A percentile compares a stretch with the other conserved stretches of the same genome.
Evolutionary conservation across 2,888 invertebrate genomes (phyloP).

Genomic region (Lutraria lutraria): DNA sequence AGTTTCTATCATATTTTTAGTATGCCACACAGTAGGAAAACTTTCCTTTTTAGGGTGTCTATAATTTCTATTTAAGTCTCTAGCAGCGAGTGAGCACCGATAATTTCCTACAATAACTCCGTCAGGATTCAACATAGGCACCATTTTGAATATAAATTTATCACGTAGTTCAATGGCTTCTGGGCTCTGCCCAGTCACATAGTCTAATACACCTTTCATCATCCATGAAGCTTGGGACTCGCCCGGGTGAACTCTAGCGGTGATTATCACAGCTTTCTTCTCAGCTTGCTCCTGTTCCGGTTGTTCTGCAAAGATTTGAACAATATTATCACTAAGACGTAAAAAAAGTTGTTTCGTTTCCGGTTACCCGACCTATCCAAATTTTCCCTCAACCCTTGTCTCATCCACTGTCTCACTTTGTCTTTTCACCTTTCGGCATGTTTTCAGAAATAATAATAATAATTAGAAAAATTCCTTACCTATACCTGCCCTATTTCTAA

Average conservation of each 20-base stretch:
- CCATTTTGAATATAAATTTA: slow-evolving; percentile 85
- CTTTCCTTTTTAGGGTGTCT: slow-evolving; percentile 84
- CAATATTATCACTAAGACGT: background rate
- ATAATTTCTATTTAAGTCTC: slow-evolving; percentile 86
- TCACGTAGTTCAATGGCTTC: slow-evolving; percentile 83
- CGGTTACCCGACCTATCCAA: too few relatives aligned
- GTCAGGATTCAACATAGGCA: slow-evolving; percentile 87
- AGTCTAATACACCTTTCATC: slow-evolving; percentile 86
- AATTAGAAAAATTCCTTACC: too few relatives aligned
- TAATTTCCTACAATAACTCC: slow-evolving; percentile 87
- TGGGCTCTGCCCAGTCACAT: slow-evolving; percentile 80
- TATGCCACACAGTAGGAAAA: slow-evolving; percentile 86
- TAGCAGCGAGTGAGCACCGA: slow-evolving; percentile 84
- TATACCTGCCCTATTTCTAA: too few relatives aligned
- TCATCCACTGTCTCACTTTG: too few relatives aligned
- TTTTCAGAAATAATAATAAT: too few relatives aligned
- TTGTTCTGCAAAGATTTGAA: slow-evolving; percentile 63
- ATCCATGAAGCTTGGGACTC: slow-evolving; percentile 86
- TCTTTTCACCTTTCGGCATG: too few relatives aligned
- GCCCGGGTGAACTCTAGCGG: slow-evolving; percentile 86
- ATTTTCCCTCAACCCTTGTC: too few relatives aligned
- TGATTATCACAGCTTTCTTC: slow-evolving; percentile 84
- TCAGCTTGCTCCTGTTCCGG: slow-evolving; percentile 70
- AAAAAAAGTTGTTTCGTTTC: background rate
- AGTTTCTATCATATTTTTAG: slow-evolving; percentile 84